phyloP scores from a whole-genome alignment of 1,140 invertebrate species.

The Neodiprion fabricii region DNA sequence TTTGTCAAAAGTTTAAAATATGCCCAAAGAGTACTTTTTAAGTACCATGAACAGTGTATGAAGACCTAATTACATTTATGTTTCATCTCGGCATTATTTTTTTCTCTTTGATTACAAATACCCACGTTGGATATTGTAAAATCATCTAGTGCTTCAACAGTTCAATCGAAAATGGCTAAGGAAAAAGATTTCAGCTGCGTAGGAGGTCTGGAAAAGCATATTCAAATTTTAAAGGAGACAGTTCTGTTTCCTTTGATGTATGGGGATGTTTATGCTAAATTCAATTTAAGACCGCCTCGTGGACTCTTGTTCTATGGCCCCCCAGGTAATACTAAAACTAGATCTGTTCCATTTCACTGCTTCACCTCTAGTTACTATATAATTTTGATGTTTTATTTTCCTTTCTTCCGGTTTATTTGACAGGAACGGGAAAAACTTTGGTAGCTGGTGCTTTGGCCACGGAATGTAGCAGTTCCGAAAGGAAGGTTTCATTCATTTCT shows the following conservation, averaged over 20 bases:
- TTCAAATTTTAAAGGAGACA: conserved; percentile 76
- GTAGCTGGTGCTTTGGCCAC: conserved; percentile 62
- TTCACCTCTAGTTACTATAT: not conserved
- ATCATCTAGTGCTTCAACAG: no score
- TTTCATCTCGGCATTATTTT: no score
- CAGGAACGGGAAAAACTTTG: conserved; percentile 66
- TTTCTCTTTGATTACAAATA: no score
- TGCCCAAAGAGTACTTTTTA: not conserved
- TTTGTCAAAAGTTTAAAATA: not conserved
- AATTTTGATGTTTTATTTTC: conserved; percentile 13
- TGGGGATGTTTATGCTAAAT: conserved; percentile 72
- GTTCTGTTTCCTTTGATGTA: conserved; percentile 76
- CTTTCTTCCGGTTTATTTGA: not conserved
- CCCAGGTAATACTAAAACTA: conserved; percentile 65
- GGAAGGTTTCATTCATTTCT: conserved; percentile 63
- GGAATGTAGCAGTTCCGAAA: conserved; percentile 60
- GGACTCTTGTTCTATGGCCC: conserved; percentile 81
- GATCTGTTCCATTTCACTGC: no score
- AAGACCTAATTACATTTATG: no score
- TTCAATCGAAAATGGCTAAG: conserved; percentile 34
- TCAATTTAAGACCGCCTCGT: conserved; percentile 72
- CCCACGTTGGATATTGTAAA: no score
- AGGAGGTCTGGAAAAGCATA: conserved; percentile 73
- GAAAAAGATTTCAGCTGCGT: conserved; percentile 64
- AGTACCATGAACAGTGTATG: not conserved